Conservation (phyloP, 1,140 invertebrate species). For the Papilio glaucus region DNA sequence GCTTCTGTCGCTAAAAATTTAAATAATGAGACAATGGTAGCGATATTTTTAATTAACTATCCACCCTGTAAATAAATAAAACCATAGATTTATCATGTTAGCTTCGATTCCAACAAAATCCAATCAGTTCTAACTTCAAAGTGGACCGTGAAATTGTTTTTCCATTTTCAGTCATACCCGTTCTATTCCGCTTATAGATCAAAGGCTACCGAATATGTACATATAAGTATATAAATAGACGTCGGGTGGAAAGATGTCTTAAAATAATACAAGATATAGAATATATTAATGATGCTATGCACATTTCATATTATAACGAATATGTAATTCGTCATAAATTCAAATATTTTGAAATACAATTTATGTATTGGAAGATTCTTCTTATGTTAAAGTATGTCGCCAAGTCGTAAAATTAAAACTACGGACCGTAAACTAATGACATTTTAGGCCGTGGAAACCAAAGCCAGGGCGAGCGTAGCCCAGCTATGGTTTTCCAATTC, state of each 20-base stretch:
- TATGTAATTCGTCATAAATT: no score
- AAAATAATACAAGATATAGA: neutral
- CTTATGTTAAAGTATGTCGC: no score
- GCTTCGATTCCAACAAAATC: neutral
- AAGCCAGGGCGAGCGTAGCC: no score
- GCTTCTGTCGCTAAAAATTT: no score
- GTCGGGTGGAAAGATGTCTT: neutral
- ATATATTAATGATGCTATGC: no score
- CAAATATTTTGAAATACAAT: no score
- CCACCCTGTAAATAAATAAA: neutral
- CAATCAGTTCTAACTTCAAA: constrained; percentile 9
- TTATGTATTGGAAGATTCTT: no score
- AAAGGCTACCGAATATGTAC: neutral
- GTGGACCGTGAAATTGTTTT: constrained; percentile 19
- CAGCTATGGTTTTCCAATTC: no score
- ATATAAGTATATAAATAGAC: neutral
- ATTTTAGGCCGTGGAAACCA: no score
- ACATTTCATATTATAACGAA: no score
- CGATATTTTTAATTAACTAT: neutral
- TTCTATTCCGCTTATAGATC: neutral
- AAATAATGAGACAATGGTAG: neutral
- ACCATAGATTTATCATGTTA: neutral
- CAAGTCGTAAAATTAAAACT: no score
- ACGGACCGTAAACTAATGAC: no score
- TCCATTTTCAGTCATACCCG: constrained; percentile 3